Evolutionary conservation across 2,113 vertebrate species (phyloP), one percentile per base, ranked within the genome.

Genomic region (Bucco capensis): DNA sequence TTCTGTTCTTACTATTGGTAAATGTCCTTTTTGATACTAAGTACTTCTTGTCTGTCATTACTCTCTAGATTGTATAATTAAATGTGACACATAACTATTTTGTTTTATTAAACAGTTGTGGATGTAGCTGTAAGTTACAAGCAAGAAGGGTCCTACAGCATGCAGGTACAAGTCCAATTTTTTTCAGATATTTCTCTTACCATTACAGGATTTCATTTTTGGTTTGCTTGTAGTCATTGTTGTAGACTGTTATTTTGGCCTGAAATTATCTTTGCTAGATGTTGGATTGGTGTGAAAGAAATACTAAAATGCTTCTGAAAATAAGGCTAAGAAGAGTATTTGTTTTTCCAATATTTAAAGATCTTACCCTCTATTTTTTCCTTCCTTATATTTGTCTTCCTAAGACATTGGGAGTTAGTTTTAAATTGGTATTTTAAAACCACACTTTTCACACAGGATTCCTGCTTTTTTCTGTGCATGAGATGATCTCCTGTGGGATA

Each of bases 61-160:
- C 70, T 91, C 31, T 67, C 14, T 64, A 62, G 57, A 33, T 76
- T 11, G 14, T 76, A 1, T 67, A 71, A 40, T 49, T 25, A 74
- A 65, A 66, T 64, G 23, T 93, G 37, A 90, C 37, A 24, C 17
- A 8, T 23, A 30, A 12, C 5, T 94, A 4, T 75, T 88, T 81
- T 94, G 54, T 91, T 94, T 96, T 69, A 73, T 96, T 93, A 77
- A 93, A 57, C 93, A 99, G 99, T 97, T 88, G 97, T 99, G 58
- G 90, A 98, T 24, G 86, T 99, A 77, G 94, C 97, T 88, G 94
- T 99, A 53, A 95, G 87, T 8, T 99, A 99, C 93, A 98, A 98
- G 95, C 96, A 71, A 57, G 98, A 98, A 57, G 98, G 98, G 30
- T 98, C 98, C 28, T 99, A 99, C 84, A 97, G 85, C n/a, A 98